Conservation (phyloP, 2,888 invertebrate genomes). For the Crocallis elinguaria region DNA sequence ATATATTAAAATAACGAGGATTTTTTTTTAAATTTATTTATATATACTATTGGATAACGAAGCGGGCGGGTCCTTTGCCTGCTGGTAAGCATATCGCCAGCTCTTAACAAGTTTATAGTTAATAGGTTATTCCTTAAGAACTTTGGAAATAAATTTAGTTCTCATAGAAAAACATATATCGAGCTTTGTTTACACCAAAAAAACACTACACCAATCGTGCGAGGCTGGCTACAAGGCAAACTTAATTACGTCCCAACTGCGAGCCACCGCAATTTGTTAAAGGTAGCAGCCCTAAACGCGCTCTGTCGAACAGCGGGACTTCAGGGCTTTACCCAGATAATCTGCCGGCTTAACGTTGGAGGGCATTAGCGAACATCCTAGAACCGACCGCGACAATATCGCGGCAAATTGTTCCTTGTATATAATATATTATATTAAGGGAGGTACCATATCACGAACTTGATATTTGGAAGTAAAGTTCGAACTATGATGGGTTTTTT, state of each 20-base stretch:
- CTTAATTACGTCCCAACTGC: constrained; percentile 20
- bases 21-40: too few relatives aligned
- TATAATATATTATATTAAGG: too few relatives aligned
- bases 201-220: background rate
- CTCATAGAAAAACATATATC: background rate
- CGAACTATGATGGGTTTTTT: background rate
- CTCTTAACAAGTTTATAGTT: too few relatives aligned
- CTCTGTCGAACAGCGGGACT: constrained; percentile 48
- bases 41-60: too few relatives aligned
- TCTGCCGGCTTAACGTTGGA: constrained; percentile 60
- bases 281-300: constrained; percentile 22
- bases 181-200: background rate
- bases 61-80: too few relatives aligned
- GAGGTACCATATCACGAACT: background rate
- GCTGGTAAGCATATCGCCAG: too few relatives aligned
- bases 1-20: too few relatives aligned
- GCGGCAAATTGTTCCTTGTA: constrained; percentile 46
- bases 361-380: constrained; percentile 58
- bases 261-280: constrained; percentile 19
- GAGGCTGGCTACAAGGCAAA: background rate
- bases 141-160: too few relatives aligned
- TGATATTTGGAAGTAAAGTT: constrained; percentile 1
- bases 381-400: constrained; percentile 47
- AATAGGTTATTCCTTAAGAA: too few relatives aligned
- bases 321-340: constrained; percentile 58